These are phyloP conservation scores for Lochmaea crataegi DNA, from an alignment of 2,888 invertebrate genomes.

Conservation along the genomic window DNA sequence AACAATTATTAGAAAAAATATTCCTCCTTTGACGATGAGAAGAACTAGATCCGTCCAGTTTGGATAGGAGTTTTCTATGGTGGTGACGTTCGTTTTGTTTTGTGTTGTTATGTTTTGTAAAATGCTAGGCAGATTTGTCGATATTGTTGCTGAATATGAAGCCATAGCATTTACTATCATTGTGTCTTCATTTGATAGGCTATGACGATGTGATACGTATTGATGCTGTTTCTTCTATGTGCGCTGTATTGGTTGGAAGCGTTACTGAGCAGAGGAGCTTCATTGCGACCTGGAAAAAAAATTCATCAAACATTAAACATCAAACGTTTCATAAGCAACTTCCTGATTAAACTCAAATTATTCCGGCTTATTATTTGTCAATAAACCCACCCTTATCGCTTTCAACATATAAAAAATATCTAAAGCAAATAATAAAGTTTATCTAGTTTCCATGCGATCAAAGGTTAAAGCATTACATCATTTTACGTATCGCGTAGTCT, in stretches of 20 bases:
- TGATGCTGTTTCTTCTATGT: not conserved
- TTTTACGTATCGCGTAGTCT: too few relatives aligned
- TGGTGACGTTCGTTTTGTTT: constrained; percentile 58
- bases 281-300: constrained; percentile 5
- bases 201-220: constrained; percentile 18
- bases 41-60: constrained; percentile 70
- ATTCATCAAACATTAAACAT: not conserved
- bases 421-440: too few relatives aligned
- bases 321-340: too few relatives aligned
- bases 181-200: constrained; percentile 46
- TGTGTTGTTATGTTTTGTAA: constrained; percentile 54
- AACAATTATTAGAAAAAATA: constrained; percentile 71
- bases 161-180: constrained; percentile 66
- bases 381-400: too few relatives aligned
- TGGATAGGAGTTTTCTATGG: constrained; percentile 60
- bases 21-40: constrained; percentile 78
- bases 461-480: too few relatives aligned
- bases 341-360: too few relatives aligned
- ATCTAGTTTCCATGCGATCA: too few relatives aligned
- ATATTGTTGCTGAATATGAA: constrained; percentile 62
- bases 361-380: too few relatives aligned
- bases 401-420: too few relatives aligned
- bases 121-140: constrained; percentile 53
- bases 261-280: not conserved
- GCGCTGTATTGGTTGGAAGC: not conserved